These are phyloP conservation scores for Salvelinus namaycush DNA, from an alignment of 2,113 vertebrate genomes.

Conservation along the genomic window DNA sequence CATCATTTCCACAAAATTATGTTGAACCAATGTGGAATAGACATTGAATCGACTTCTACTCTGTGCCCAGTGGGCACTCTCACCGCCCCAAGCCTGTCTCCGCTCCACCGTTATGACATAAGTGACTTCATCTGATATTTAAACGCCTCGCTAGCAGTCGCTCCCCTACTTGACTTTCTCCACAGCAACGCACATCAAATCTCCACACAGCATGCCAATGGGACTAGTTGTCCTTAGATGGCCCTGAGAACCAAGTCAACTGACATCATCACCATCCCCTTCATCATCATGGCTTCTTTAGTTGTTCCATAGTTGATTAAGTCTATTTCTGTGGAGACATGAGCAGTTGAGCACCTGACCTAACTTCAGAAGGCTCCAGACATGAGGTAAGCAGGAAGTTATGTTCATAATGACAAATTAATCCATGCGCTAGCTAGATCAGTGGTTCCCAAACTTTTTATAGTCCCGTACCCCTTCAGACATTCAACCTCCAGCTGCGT, in stretches of 20 bases:
- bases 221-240: constrained; percentile 63
- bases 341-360: constrained; percentile 44
- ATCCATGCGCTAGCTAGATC: constrained; percentile 31
- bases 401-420: constrained; percentile 50
- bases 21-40: too few species aligned
- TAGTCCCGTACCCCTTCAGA: too few species aligned
- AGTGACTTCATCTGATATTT: too few species aligned
- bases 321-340: not conserved
- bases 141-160: too few species aligned
- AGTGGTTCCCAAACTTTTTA: not conserved
- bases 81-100: too few species aligned
- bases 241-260: constrained; percentile 42
- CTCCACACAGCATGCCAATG: constrained; percentile 51
- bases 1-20: too few species aligned
- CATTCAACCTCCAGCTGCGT: too few species aligned
- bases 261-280: constrained; percentile 37
- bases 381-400: constrained; percentile 54
- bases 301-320: constrained; percentile 52
- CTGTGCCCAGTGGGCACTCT: not conserved
- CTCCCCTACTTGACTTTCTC: too few species aligned
- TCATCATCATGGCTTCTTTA: constrained; percentile 40
- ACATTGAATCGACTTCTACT: too few species aligned
- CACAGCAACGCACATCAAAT: constrained; percentile 6
- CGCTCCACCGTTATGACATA: too few species aligned
- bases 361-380: constrained; percentile 48